Percentiles rank a stretch among this genome's conserved stretches.
Evolutionary conservation across 2,113 vertebrate species (phyloP).

Genomic region (Macquaria australasica): DNA sequence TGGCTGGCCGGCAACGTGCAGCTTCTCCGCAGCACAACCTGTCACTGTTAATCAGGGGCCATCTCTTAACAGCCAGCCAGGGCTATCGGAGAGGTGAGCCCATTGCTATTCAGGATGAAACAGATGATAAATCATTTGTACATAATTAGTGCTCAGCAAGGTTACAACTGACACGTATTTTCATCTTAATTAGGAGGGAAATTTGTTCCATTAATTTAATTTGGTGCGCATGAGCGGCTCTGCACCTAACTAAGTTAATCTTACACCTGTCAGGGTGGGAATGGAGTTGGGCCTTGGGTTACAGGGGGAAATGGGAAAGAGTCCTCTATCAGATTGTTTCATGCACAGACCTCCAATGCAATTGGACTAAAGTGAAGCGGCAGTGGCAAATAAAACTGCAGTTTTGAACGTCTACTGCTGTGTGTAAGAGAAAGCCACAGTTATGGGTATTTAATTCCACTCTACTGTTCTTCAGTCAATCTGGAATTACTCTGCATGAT

Average conservation of each 20-base stretch:
- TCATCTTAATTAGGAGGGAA: slow-evolving; percentile 99
- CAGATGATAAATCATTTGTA: slow-evolving; percentile 99
- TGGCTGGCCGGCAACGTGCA: slow-evolving; percentile 81
- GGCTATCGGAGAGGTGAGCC: slow-evolving; percentile 92
- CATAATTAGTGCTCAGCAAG: slow-evolving; percentile 98
- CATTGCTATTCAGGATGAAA: slow-evolving; percentile 95
- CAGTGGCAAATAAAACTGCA: neutral
- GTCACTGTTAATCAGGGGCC: slow-evolving; percentile 94
- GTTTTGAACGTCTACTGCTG: neutral
- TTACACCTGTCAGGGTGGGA: slow-evolving; percentile 93
- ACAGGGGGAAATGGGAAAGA: slow-evolving; percentile 36
- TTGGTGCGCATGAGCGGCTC: slow-evolving; percentile 93
- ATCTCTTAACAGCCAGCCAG: slow-evolving; percentile 92
- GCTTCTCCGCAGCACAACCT: slow-evolving; percentile 88
- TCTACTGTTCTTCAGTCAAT: neutral
- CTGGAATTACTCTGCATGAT: neutral
- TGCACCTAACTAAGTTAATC: slow-evolving; percentile 96
- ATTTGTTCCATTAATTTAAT: slow-evolving; percentile 99
- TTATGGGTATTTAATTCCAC: neutral
- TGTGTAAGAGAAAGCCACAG: neutral
- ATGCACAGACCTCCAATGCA: neutral
- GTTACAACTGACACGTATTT: slow-evolving; percentile 98
- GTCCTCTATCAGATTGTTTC: slow-evolving; percentile 46
- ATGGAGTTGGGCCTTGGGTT: slow-evolving; percentile 53
- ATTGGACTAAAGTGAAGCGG: neutral